Percentiles rank a stretch among this genome's conserved stretches.
These are phyloP conservation scores for Andrena minutula DNA, from an alignment of 2,888 invertebrate genomes.

Conservation along the genomic window DNA sequence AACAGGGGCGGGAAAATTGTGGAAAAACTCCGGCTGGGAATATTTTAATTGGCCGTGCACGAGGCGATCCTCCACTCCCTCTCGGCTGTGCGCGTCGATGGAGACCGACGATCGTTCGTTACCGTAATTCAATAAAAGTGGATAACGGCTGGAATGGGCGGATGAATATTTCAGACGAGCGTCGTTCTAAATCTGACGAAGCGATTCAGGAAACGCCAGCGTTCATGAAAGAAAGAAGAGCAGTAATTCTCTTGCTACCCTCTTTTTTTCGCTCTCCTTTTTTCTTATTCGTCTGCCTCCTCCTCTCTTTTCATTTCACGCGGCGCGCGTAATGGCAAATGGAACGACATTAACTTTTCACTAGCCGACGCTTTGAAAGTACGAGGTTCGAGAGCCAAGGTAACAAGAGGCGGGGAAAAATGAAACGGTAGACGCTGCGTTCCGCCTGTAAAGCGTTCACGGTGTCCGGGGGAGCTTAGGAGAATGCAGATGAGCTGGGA, in stretches of 20 bases:
- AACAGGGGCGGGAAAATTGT: background rate
- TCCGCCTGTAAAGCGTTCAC: slow-evolving; percentile 3
- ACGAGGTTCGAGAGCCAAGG: slow-evolving; percentile 10
- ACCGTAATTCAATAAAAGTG: slow-evolving; percentile 42
- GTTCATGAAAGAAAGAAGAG: slow-evolving; percentile 4
- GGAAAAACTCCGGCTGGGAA: background rate
- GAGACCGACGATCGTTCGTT: slow-evolving; percentile 42
- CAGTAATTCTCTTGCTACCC: slow-evolving; percentile 1
- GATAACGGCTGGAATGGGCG: slow-evolving; percentile 17
- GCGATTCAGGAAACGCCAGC: slow-evolving; percentile 10
- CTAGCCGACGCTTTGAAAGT: slow-evolving; percentile 8
- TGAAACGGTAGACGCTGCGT: slow-evolving; percentile 15
- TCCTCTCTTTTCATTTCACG: slow-evolving; percentile 1
- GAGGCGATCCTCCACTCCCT: background rate
- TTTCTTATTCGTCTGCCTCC: background rate
- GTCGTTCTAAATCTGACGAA: slow-evolving; percentile 24
- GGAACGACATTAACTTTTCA: slow-evolving; percentile 33
- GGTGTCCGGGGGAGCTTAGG: background rate
- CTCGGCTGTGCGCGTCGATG: background rate
- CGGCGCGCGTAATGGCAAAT: slow-evolving; percentile 8
- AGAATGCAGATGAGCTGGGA: background rate
- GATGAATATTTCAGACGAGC: slow-evolving; percentile 10
- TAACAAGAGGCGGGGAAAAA: background rate
- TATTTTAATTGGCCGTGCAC: slow-evolving; percentile 13
- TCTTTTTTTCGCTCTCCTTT: background rate